Base-by-base conservation (phyloP, 2,888 invertebrate species). In the Cyaniris semiargus region DNA sequence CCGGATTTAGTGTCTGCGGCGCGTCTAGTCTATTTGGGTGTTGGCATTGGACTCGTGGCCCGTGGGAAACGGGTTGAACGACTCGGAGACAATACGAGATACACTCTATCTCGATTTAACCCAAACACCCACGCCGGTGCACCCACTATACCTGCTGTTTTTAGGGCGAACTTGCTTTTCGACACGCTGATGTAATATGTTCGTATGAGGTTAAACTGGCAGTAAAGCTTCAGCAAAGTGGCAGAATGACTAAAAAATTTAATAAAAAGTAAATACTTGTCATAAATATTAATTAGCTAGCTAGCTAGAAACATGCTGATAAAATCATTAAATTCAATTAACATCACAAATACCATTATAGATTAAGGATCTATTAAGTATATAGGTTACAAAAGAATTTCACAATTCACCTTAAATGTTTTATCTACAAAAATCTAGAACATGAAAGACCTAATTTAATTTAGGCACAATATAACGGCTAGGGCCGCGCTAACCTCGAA, bases 61-160 rank as follows among this genome's bases (percentile, higher is more conserved):
- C 93, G 93, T 94, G 94, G 94, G 94, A 94, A 94, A 89, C 90
- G 92, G 92, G 94, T 93, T 93, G 94, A 94, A 93, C 92, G 93
- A 94, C 94, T 93, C 88, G 85, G 88, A 90, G 90, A 93, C 93
- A 92, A 93, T 92, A 91, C 79, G 78, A 79, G 66, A 66, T 66
- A 66, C 27, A 66, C 27, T 66, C 66, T 66, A 66, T 66, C 66
- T 66, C 66, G 66, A 66, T 31, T 66, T 66, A 66, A 66, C 66
- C 66, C 66, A 27, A 27, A n/a, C 71, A 38, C 71, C 71, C 34
- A 71, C 71, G 71, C 71, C 8, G 6, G 31, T 71, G 34, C 81
- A 83, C 83, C 83, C 21, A 77, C 66, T 76, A 70, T 27, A 76
- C 76, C 60, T 70, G 71, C 71, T 76, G 78, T 66, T 66, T 31